These are phyloP conservation scores for Engystomops pustulosus DNA, from an alignment of 2,113 vertebrate species.

Conservation along the genomic window DNA sequence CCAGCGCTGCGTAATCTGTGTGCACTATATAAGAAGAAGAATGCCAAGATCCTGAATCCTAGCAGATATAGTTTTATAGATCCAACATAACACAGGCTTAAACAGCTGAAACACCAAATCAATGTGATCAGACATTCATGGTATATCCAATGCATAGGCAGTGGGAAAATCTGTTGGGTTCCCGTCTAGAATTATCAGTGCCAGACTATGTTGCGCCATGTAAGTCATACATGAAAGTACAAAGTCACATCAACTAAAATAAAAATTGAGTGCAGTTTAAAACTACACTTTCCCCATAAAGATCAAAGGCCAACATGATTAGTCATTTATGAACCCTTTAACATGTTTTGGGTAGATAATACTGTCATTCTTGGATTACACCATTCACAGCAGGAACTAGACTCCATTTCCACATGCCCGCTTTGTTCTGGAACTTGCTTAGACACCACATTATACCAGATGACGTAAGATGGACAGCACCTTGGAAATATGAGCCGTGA, in stretches of 20 bases:
- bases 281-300: slow-evolving; percentile 10
- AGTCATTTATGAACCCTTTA: slow-evolving; percentile 22
- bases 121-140: too few relatives aligned
- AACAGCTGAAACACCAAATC: too few relatives aligned
- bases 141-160: background rate
- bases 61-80: too few relatives aligned
- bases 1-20: too few relatives aligned
- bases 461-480: slow-evolving; percentile 20
- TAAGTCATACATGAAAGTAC: background rate
- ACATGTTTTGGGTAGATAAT: slow-evolving; percentile 29
- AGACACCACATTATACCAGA: slow-evolving; percentile 42
- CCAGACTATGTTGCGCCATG: background rate
- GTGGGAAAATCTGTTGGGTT: background rate
- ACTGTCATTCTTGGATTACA: slow-evolving; percentile 42
- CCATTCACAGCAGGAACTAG: slow-evolving; percentile 30
- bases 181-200: background rate
- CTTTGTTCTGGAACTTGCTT: slow-evolving; percentile 53
- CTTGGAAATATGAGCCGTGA: slow-evolving; percentile 43
- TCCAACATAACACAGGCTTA: too few relatives aligned
- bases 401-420: slow-evolving; percentile 43
- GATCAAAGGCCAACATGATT: slow-evolving; percentile 37
- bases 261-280: background rate
- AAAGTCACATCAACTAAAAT: background rate
- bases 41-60: too few relatives aligned
- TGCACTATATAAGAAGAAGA: too few relatives aligned